Percentiles rank a stretch among this genome's conserved stretches.
Conservation (phyloP, 2,888 invertebrate genomes). For the Scotopteryx bipunctaria region DNA sequence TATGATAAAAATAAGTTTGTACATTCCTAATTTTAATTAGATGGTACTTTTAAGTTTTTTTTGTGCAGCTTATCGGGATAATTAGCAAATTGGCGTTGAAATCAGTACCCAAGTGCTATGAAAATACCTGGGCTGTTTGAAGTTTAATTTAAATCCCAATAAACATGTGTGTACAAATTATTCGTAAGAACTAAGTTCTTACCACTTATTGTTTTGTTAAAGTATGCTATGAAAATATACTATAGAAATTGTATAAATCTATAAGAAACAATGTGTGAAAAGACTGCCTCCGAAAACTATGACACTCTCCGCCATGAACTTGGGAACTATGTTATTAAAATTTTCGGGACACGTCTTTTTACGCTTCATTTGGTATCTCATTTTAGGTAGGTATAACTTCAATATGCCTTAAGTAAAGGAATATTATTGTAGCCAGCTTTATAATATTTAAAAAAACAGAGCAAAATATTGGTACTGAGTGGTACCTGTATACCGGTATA, state of each 20-base stretch:
- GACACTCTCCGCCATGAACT: neutral
- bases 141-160: constrained; percentile 1
- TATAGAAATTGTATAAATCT: constrained; percentile 8
- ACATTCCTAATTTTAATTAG: constrained; percentile 69
- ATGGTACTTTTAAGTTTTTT: constrained; percentile 33
- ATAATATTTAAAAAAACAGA: neutral
- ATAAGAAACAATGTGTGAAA: constrained; percentile 4
- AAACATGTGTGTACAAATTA: constrained; percentile 20
- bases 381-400: constrained; percentile 10
- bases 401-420: neutral
- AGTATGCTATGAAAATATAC: constrained; percentile 19
- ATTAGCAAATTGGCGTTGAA: neutral
- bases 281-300: neutral
- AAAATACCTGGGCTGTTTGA: neutral
- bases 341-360: too few species aligned
- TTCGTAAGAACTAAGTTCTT: constrained; percentile 26
- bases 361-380: too few species aligned
- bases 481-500: neutral
- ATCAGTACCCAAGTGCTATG: neutral
- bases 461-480: too few species aligned
- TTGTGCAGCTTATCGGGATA: constrained; percentile 16
- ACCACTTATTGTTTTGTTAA: constrained; percentile 15
- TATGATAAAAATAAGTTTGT: constrained; percentile 62
- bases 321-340: too few species aligned
- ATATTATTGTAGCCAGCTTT: neutral